These are phyloP conservation scores for Anastrepha ludens DNA, from an alignment of 1,140 invertebrate genomes.

Conservation along the genomic window DNA sequence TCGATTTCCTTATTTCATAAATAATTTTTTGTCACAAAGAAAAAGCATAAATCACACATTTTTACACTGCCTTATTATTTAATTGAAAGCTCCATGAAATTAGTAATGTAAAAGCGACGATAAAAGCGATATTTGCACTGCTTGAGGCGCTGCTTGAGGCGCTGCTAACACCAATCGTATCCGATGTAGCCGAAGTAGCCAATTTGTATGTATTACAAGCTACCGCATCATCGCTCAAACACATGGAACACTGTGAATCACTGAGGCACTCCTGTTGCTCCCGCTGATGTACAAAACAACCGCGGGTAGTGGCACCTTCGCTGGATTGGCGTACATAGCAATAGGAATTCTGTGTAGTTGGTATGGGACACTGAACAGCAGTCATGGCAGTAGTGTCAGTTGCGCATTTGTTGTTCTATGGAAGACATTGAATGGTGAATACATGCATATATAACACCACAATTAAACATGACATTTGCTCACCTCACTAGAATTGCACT, in stretches of 20 bases:
- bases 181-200: not conserved
- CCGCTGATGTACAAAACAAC: conserved; percentile 61
- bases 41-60: not conserved
- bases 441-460: not conserved
- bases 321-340: conserved; percentile 62
- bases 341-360: conserved; percentile 67
- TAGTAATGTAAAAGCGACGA: not conserved
- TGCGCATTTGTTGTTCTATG: conserved; percentile 59
- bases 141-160: not conserved
- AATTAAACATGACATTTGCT: conserved; percentile 36
- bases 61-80: not conserved
- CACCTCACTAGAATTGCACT: conserved; percentile 65
- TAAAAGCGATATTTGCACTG: not conserved
- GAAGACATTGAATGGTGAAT: not conserved
- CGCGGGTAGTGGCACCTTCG: conserved; percentile 57
- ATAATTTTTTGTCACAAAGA: not conserved
- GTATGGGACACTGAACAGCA: conserved; percentile 61
- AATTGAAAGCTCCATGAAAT: not conserved
- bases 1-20: not conserved
- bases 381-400: conserved; percentile 51
- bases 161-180: too few species aligned
- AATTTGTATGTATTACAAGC: conserved; percentile 63
- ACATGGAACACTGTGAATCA: conserved; percentile 62
- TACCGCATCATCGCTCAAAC: conserved; percentile 60
- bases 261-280: conserved; percentile 64